Conservation (phyloP, 2,113 vertebrate genomes). For the Seriola dumerili region DNA sequence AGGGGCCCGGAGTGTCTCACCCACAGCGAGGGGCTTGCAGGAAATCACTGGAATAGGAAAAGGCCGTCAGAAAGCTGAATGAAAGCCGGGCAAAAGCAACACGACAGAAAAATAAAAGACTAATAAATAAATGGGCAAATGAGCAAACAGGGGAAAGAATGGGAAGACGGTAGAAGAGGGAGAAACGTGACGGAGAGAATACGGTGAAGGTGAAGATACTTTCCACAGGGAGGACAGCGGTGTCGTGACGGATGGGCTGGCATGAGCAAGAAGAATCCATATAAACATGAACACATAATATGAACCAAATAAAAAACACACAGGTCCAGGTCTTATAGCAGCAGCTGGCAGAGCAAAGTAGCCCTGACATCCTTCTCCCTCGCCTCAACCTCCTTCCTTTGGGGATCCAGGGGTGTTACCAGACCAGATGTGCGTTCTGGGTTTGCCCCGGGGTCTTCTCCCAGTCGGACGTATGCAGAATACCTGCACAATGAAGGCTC, state of each 20-base stretch:
- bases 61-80: constrained; percentile 40
- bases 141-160: background rate
- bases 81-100: constrained; percentile 31
- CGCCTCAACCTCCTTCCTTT: background rate
- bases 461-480: constrained; percentile 14
- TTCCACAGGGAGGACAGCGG: constrained; percentile 23
- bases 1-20: constrained; percentile 52
- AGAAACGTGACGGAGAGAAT: constrained; percentile 3
- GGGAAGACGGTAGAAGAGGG: background rate
- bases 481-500: constrained; percentile 2
- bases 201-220: constrained; percentile 5
- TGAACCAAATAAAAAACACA: constrained; percentile 45
- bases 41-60: constrained; percentile 58
- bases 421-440: constrained; percentile 27
- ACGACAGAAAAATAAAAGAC: background rate
- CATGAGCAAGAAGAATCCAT: constrained; percentile 9
- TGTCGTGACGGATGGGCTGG: constrained; percentile 55
- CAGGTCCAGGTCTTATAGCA: background rate
- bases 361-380: constrained; percentile 14
- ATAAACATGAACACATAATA: constrained; percentile 32
- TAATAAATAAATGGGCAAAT: background rate
- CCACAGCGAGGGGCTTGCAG: constrained; percentile 41
- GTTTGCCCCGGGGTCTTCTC: constrained; percentile 22
- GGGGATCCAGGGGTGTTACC: constrained; percentile 12
- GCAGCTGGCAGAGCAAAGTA: background rate